Evolutionary conservation across 2,113 vertebrate genomes (phyloP).

Genomic region (Mobula hypostoma): DNA sequence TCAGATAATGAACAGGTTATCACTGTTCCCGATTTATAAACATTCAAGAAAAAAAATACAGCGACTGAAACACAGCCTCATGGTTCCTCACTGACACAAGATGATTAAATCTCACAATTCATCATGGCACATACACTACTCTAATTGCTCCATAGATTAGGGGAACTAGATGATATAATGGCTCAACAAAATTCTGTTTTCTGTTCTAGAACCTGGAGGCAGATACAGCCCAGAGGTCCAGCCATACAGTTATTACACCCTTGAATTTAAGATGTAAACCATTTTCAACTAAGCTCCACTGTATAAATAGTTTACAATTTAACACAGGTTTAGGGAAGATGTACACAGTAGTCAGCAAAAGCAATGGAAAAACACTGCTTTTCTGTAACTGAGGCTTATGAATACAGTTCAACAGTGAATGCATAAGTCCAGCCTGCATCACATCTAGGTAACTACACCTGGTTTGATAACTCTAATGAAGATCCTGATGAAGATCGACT

Average conservation of each 20-base stretch:
- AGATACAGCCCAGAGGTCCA: neutral
- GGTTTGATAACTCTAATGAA: too few relatives aligned
- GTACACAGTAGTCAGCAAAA: neutral
- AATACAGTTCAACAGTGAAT: neutral
- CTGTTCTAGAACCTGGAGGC: neutral
- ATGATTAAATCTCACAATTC: neutral
- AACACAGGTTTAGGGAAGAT: neutral
- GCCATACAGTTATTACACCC: neutral
- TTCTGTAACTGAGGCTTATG: neutral
- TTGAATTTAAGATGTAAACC: neutral
- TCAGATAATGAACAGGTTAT: conserved; percentile 59
- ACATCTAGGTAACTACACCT: neutral
- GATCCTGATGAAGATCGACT: too few relatives aligned
- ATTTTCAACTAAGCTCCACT: neutral
- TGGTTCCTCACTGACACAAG: neutral
- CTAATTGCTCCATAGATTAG: neutral
- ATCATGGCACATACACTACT: neutral
- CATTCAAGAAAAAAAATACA: neutral
- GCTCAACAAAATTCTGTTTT: neutral
- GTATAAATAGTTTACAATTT: neutral
- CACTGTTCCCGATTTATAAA: conserved; percentile 46
- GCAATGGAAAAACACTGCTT: neutral
- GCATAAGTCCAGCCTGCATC: neutral
- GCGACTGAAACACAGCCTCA: neutral
- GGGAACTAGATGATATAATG: neutral